Evolutionary conservation across 1,140 invertebrate species (phyloP).

Genomic region (Temnothorax longispinosus): DNA sequence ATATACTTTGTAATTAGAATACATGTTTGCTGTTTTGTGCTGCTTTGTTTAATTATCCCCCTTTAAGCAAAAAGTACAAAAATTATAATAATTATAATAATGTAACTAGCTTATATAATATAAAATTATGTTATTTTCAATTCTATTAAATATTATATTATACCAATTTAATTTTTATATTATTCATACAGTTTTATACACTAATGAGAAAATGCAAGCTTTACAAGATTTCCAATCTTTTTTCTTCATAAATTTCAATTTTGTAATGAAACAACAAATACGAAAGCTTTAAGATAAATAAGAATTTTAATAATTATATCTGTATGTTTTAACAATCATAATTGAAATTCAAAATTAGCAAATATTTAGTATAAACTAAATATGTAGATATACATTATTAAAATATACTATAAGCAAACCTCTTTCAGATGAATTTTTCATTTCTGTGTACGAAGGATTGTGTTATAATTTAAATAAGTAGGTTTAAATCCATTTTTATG

Average conservation of each 20-base stretch:
- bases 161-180: not conserved
- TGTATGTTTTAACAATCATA: constrained; percentile 1
- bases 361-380: constrained; percentile 4
- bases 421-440: not conserved
- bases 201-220: not conserved
- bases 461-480: constrained; percentile 30
- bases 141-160: constrained; percentile 29
- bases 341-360: not conserved
- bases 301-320: constrained; percentile 1
- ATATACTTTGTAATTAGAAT: constrained; percentile 44
- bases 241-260: constrained; percentile 77
- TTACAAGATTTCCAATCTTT: constrained; percentile 9
- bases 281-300: constrained; percentile 38
- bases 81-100: constrained; percentile 7
- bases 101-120: not conserved
- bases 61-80: constrained; percentile 20
- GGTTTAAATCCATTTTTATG: constrained; percentile 10
- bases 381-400: not conserved
- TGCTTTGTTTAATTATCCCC: constrained; percentile 16
- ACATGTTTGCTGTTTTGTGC: constrained; percentile 16
- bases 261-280: constrained; percentile 73
- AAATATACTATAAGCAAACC: constrained; percentile 3
- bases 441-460: not conserved
- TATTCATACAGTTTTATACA: constrained; percentile 11
- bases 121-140: not conserved